A percentile compares a stretch with the other conserved stretches of the same genome.
Evolutionary conservation across 2,888 invertebrate genomes (phyloP).

Genomic region (Chymomyza procnemis): DNA sequence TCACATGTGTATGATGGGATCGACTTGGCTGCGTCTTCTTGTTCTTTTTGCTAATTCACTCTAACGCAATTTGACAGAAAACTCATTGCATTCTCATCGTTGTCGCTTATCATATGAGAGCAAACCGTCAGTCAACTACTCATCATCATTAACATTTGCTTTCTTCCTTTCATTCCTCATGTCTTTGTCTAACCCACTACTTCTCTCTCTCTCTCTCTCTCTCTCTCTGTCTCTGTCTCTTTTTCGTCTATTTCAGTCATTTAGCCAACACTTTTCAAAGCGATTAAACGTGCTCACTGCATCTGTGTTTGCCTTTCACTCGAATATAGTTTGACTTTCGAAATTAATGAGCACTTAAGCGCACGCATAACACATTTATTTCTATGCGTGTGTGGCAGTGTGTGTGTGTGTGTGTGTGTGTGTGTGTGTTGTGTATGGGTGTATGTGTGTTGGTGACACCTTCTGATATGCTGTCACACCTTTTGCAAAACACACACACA

Average conservation of each 20-base stretch:
- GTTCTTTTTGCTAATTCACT: constrained; percentile 39
- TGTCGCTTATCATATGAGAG: constrained; percentile 3
- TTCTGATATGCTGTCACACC: constrained; percentile 8
- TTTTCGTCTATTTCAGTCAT: too few relatives aligned
- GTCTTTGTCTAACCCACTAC: too few relatives aligned
- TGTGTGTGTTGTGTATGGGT: constrained; percentile 13
- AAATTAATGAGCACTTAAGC: constrained; percentile 74
- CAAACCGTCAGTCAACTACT: constrained; percentile 15
- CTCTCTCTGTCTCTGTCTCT: background rate
- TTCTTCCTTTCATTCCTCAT: constrained; percentile 19
- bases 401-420: constrained; percentile 8
- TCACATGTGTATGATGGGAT: background rate
- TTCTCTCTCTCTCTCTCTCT: background rate
- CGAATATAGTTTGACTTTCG: constrained; percentile 51
- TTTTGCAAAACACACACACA: background rate
- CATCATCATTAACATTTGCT: constrained; percentile 37
- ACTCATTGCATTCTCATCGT: constrained; percentile 7
- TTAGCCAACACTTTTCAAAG: constrained; percentile 25
- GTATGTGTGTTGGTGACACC: constrained; percentile 26
- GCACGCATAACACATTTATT: constrained; percentile 70
- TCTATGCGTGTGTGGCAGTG: constrained; percentile 14
- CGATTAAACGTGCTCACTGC: constrained; percentile 47
- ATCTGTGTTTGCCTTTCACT: constrained; percentile 18
- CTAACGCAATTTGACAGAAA: constrained; percentile 39
- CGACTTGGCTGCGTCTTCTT: constrained; percentile 9